Conservation (phyloP, 2,888 invertebrate genomes). For the Hartigia nigra region DNA sequence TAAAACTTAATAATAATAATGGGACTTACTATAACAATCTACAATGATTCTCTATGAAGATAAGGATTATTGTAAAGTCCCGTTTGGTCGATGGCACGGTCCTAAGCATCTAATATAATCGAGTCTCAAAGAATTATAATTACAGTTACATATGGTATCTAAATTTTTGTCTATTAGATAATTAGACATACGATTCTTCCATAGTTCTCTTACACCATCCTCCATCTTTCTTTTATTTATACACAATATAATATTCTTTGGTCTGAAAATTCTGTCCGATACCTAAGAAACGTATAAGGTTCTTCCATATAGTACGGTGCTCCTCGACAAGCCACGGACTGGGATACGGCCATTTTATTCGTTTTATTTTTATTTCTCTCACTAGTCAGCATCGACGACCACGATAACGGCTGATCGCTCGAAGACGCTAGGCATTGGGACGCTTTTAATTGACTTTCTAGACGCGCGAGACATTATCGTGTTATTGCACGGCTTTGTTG, state of each 20-base stretch:
- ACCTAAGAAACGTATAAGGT: constrained; percentile 31
- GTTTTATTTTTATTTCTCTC: neutral
- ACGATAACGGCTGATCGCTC: neutral
- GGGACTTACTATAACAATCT: neutral
- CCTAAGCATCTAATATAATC: constrained; percentile 26
- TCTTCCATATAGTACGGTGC: constrained; percentile 14
- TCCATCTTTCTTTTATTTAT: constrained; percentile 30
- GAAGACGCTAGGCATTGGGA: neutral
- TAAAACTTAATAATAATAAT: neutral
- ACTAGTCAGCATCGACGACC: neutral
- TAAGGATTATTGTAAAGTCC: neutral
- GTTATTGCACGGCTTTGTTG: neutral
- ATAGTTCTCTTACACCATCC: neutral
- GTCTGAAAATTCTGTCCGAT: constrained; percentile 49
- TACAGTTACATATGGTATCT: constrained; percentile 29
- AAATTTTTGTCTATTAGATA: constrained; percentile 12
- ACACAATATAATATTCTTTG: constrained; percentile 60
- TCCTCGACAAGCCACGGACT: constrained; percentile 25
- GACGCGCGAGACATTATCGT: neutral
- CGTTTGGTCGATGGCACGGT: constrained; percentile 32
- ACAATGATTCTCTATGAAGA: neutral
- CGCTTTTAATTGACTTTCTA: constrained; percentile 5
- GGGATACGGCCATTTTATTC: neutral
- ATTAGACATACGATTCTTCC: constrained; percentile 11
- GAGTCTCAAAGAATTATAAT: constrained; percentile 27